phyloP scores from a whole-genome alignment of 2,888 invertebrate genomes.

The Eubasilissa splendida region DNA sequence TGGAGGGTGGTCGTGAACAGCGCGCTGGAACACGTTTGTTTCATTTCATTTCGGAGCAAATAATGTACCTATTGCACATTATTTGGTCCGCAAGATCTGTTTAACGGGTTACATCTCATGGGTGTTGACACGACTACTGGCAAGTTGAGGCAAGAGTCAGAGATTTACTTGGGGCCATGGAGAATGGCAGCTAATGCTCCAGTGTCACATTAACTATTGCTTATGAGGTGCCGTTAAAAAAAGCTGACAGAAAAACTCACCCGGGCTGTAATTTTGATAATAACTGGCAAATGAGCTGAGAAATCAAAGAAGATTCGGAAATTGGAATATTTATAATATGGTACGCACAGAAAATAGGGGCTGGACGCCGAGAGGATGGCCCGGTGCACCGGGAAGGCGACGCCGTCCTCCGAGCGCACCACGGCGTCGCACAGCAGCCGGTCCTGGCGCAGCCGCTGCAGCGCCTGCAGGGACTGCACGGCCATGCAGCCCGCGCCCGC shows the following conservation, averaged over 20 bases:
- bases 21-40: slow-evolving; percentile 68
- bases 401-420: slow-evolving; percentile 86
- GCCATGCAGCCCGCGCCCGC: slow-evolving; percentile 80
- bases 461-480: slow-evolving; percentile 86
- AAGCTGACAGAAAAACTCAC: too few relatives aligned
- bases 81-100: too few relatives aligned
- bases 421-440: slow-evolving; percentile 91
- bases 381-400: slow-evolving; percentile 87
- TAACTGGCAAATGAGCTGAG: too few relatives aligned
- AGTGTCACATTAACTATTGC: not conserved
- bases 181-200: too few relatives aligned
- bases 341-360: slow-evolving; percentile 87
- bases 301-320: not conserved
- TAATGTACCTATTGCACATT: too few relatives aligned
- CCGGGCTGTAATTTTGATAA: too few relatives aligned
- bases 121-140: too few relatives aligned
- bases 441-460: slow-evolving; percentile 87
- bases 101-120: too few relatives aligned
- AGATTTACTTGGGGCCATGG: too few relatives aligned
- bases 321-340: not conserved
- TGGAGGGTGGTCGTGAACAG: slow-evolving; percentile 87
- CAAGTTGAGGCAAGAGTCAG: too few relatives aligned
- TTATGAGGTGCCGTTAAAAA: not conserved
- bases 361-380: slow-evolving; percentile 91
- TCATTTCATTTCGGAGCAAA: too few relatives aligned